phyloP scores from a whole-genome alignment of 1,140 invertebrate species.

The Camponotus floridanus region DNA sequence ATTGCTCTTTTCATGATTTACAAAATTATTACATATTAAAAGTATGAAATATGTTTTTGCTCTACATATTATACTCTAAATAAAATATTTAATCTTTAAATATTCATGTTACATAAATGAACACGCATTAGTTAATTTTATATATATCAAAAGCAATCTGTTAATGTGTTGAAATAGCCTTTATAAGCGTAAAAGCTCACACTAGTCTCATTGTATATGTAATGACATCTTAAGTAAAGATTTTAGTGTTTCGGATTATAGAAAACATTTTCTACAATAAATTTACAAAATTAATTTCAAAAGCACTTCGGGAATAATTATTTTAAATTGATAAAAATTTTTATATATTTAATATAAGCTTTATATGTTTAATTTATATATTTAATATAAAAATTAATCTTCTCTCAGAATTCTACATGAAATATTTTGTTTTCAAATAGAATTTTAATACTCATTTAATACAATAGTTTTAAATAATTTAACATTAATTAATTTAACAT shows the following conservation, averaged over 20 bases:
- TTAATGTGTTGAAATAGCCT: slow-evolving; percentile 18
- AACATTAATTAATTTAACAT: neutral
- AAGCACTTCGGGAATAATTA: neutral
- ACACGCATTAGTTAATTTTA: neutral
- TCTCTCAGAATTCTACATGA: neutral
- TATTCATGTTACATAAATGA: neutral
- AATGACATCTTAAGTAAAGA: neutral
- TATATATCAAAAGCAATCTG: neutral
- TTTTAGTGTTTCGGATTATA: neutral
- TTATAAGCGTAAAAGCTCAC: neutral
- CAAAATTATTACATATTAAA: neutral
- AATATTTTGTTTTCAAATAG: neutral
- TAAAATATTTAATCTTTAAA: neutral
- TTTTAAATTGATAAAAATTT: slow-evolving; percentile 9
- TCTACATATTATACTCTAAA: neutral
- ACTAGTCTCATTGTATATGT: neutral
- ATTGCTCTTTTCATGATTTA: neutral
- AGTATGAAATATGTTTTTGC: neutral
- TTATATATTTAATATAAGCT: neutral
- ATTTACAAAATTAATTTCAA: slow-evolving; percentile 7
- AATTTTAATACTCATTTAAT: neutral
- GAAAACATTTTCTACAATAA: slow-evolving; percentile 17
- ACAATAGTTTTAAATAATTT: no score
- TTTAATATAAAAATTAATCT: neutral
- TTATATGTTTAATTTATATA: no score